Evolutionary conservation across 2,888 invertebrate species (phyloP).

Genomic region (Gymnocheta viridis): DNA sequence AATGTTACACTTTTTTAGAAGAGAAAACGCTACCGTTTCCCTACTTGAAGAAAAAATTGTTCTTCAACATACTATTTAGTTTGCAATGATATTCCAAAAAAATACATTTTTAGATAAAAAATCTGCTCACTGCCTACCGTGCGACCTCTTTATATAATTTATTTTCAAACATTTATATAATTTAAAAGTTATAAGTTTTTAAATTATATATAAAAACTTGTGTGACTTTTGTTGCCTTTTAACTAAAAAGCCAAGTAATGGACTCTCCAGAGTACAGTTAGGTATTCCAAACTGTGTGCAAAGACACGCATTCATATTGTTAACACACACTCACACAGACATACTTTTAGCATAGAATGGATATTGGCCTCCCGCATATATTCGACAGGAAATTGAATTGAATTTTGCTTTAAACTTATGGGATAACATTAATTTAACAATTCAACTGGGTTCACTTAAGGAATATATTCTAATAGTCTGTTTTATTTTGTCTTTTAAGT

Average conservation of each 20-base stretch:
- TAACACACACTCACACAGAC: conserved; percentile 2
- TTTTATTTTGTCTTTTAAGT: conserved; percentile 24
- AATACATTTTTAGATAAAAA: too few species aligned
- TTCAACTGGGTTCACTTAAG: conserved; percentile 72
- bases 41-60: too few species aligned
- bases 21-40: too few species aligned
- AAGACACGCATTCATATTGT: neutral
- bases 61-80: too few species aligned
- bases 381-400: conserved; percentile 78
- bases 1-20: too few species aligned
- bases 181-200: neutral
- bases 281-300: conserved; percentile 10
- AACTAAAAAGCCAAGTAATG: conserved; percentile 56
- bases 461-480: conserved; percentile 51
- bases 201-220: conserved; percentile 21
- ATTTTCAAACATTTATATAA: neutral
- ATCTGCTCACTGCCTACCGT: neutral
- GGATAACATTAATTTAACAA: conserved; percentile 79
- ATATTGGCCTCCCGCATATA: conserved; percentile 64
- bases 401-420: conserved; percentile 80
- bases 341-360: neutral
- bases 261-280: conserved; percentile 60
- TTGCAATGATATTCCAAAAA: too few species aligned
- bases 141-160: neutral
- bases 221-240: conserved; percentile 27